Evolutionary conservation across 2,888 invertebrate species (phyloP), one percentile per base, ranked within the genome.

Genomic region (Alentia gelatinosa): DNA sequence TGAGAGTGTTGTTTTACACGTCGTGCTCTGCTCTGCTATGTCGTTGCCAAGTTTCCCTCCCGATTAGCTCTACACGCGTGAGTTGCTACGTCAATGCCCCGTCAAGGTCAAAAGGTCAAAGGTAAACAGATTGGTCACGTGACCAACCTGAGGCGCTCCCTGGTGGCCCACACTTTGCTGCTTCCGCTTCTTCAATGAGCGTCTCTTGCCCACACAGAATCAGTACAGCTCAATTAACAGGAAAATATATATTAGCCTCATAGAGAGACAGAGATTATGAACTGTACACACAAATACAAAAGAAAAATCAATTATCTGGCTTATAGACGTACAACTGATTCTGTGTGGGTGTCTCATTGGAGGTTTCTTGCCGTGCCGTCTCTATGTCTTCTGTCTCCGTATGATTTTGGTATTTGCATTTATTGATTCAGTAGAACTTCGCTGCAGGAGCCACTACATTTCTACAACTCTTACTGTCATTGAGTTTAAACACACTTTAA

Each of bases 121-220:
- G 86, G 90, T 84, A 86, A 86, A 90, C 83, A 88, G 86, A 33
- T 86, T 90, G 63, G 86, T 86, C 42, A 47, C 68, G 9, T 33
- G 88, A 68, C 63, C 84, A 90, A 68, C 42, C 42, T 79, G 42
- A 30, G 83, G 63, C 86, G 90, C 86, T 39, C 86, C 74, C 63
- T 90, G 19, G 86, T 86, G 86, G 86, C 86, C 86, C 86, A 33
- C 40, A 86, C 86, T 86, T 86, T 84, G 74, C 79, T 79, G 79
- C 79, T 79, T 79, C 37, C n/a, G 79, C 79, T 79, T 79, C 47
- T 19, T 19, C 37, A 79, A 79, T 79, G 79, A 79, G n/a, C 35
- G 35, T 23, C 35, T 39, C n/a, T 19, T 74, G 74, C 15, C 26
- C 26, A 74, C 5, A 33, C 4, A 74, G 74, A 74, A 33, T 74